These are phyloP conservation scores for Orthosia incerta DNA, from an alignment of 2,888 invertebrate genomes.

Conservation along the genomic window DNA sequence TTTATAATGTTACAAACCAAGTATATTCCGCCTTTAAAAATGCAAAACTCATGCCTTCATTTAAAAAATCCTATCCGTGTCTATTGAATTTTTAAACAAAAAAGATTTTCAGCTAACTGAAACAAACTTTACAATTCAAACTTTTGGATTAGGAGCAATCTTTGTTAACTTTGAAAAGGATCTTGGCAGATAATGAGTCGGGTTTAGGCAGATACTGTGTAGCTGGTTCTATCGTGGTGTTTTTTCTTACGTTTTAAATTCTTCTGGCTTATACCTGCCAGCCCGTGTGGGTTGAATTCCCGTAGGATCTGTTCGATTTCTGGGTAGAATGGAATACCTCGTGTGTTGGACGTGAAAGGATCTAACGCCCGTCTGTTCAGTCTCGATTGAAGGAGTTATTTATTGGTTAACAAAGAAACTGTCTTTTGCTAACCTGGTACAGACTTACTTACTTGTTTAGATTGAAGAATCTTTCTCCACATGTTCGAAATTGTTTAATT, in stretches of 20 bases:
- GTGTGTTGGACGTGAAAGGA: conserved; percentile 43
- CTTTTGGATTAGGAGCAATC: conserved; percentile 69
- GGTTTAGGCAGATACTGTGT: conserved; percentile 17
- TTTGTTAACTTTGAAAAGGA: conserved; percentile 70
- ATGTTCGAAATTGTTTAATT: not conserved
- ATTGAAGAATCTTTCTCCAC: not conserved
- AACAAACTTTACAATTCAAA: conserved; percentile 70
- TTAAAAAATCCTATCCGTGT: conserved; percentile 50
- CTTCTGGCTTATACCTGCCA: conserved; percentile 40
- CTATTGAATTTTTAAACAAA: conserved; percentile 64
- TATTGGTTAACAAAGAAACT: conserved; percentile 24
- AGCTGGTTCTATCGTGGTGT: conserved; percentile 1
- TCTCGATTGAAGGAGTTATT: conserved; percentile 37
- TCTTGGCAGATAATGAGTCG: conserved; percentile 51
- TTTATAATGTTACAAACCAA: not conserved
- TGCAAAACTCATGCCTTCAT: conserved; percentile 2
- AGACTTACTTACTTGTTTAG: not conserved
- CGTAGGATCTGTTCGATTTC: conserved; percentile 43
- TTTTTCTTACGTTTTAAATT: conserved; percentile 46
- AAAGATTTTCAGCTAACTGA: conserved; percentile 58
- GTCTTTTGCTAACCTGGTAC: conserved; percentile 2
- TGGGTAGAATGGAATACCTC: conserved; percentile 31
- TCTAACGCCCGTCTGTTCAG: conserved; percentile 25
- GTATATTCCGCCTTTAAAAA: conserved; percentile 12
- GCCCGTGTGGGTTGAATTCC: conserved; percentile 33